Evolutionary conservation across 2,797 vertebrate genomes (phyloP), one percentile per base, ranked within the genome.

Genomic region (Fistularia tabacaria): DNA sequence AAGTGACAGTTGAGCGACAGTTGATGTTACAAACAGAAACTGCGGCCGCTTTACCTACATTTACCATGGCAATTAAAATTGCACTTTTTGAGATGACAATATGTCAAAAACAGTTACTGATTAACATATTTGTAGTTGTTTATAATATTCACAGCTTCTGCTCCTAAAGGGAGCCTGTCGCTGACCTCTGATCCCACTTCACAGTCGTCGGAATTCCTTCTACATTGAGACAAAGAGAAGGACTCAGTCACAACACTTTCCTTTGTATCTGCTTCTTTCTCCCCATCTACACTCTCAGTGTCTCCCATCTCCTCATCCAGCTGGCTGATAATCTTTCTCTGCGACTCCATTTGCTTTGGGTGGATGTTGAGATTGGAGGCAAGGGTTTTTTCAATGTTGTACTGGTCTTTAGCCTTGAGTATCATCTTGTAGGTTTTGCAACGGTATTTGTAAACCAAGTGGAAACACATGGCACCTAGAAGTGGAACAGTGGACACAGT

Each of bases 391-490:
- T 97, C 93, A 90, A 93, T 89, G 66, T 92, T 92, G 71, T 94
- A 95, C 0, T 91, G 91, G 64, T 93, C 93, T 71, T 94, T 94
- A 0, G 94, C 89, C 68, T 95, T 93, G 87, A 98, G 88, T 79
- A 98, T 97, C 38, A 98, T 87, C 69, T 93, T 94, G 84, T 97
- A 98, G 25, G 95, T 97, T 82, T 98, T 97, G 52, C 91, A 93
- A 14, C 90, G 94, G 76, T 98, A 95, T 54, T 94, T 97, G 88
- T 96, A 93, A 66, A 98, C 88, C 59, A 99, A 85, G 71, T 99
- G 96, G 80, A 95, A 99, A 85, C 96, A 98, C 0, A 93, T 93
- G 6, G 97, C 97, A 0, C 93, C 96, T 37, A 99, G 87, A 59
- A 99, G 78, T 3, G 97, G 97, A 51, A 98, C 90, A 0, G 97